Evolutionary conservation across 2,113 vertebrate genomes (phyloP), one percentile per base, ranked within the genome.

Genomic region (Pseudorasbora parva): DNA sequence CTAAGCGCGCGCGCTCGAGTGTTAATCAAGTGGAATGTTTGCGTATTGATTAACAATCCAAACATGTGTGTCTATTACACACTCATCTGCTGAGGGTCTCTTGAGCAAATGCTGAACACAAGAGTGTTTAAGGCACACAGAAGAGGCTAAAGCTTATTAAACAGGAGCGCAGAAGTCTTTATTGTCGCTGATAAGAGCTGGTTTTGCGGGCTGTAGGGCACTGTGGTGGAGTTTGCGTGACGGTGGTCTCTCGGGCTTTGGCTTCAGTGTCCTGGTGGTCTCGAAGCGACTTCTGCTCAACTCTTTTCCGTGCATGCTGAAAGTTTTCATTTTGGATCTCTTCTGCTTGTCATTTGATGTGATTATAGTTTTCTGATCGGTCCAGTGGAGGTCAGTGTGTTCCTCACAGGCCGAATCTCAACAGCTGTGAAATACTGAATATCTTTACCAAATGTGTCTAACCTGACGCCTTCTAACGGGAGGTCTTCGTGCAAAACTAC

Each of bases 341-440:
- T 21, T 41, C 33, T 41, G 64, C 9, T 6, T 12, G 6, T 41
- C 0, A 8, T 41, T 9, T n/a, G 9, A 56, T 57, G 33, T 23
- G 68, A 23, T n/a, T n/a, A n/a, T 15, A 15, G n/a, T 57, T 72
- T 72, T 25, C n/a, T 45, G 75, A 43, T 23, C 25, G 56, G 76
- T 85, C 3, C 30, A 14, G 21, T 73, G 45, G 83, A 88, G 84
- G 86, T 85, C 82, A 80, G 62, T n/a, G 76, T 79, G 88, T 86
- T 88, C 86, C 85, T 86, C 51, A 51, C 82, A 87, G 87, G 89
- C 87, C 88, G 85, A 86, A 86, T 79, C 73, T 86, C 84, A 91
- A 91, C 94, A 95, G 94, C 93, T 95, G 93, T 93, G 66, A 91
- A 91, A 89, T 92, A 92, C 90, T 90, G 91, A 72, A 90, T 93